Conservation (phyloP, 1,140 invertebrate genomes). For the Pantala flavescens region DNA sequence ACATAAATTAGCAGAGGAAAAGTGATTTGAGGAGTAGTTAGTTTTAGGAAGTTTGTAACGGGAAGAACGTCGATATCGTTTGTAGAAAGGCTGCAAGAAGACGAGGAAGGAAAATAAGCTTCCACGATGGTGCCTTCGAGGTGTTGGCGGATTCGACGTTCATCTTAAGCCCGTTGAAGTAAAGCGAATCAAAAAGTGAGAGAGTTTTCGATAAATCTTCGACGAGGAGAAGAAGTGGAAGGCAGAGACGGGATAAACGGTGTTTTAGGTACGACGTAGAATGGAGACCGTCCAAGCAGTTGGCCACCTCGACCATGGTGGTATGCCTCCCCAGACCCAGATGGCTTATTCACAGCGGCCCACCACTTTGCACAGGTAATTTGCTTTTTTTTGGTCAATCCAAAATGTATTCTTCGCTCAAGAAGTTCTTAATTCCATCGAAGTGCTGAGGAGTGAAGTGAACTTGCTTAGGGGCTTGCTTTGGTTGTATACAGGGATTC, state of each 20-base stretch:
- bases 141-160: not conserved
- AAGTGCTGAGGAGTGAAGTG: too few species aligned
- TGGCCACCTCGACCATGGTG: conserved; percentile 26
- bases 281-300: conserved; percentile 18
- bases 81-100: not conserved
- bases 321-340: conserved; percentile 27
- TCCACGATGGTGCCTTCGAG: not conserved
- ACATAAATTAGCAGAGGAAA: not conserved
- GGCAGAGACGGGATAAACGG: not conserved
- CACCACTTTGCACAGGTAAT: conserved; percentile 25
- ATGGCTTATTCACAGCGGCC: conserved; percentile 26
- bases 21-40: not conserved
- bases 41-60: too few species aligned
- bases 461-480: too few species aligned
- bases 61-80: not conserved
- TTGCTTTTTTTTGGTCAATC: too few species aligned
- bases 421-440: too few species aligned
- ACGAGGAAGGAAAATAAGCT: not conserved
- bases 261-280: conserved; percentile 1
- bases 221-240: not conserved
- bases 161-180: not conserved
- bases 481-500: too few species aligned
- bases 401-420: too few species aligned
- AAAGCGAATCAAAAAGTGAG: not conserved
- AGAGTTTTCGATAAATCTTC: not conserved